Evolutionary conservation across 1,140 invertebrate species (phyloP).

Genomic region (Pachyrhynchus sulphureomaculatus): DNA sequence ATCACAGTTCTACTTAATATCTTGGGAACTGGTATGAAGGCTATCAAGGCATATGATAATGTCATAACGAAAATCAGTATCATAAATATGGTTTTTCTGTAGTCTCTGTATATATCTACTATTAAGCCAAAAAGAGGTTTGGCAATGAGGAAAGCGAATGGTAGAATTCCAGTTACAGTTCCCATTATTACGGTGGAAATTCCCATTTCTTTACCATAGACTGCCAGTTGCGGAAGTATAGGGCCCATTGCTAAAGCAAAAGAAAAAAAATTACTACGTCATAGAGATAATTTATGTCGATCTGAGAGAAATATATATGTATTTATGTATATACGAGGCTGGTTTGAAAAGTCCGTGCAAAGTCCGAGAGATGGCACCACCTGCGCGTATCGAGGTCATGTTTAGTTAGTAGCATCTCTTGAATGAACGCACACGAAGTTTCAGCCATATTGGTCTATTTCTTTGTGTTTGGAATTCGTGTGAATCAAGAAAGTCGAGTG

Average conservation of each 20-base stretch:
- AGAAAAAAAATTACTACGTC: no score
- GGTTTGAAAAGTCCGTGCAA: no score
- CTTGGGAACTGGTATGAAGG: slow-evolving; percentile 60
- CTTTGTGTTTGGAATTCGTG: no score
- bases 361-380: no score
- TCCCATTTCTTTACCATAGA: slow-evolving; percentile 73
- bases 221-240: slow-evolving; percentile 70
- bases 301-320: no score
- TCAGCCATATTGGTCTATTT: no score
- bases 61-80: slow-evolving; percentile 62
- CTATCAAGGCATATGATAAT: slow-evolving; percentile 62
- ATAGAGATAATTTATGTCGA: no score
- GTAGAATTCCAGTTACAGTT: slow-evolving; percentile 66
- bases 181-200: slow-evolving; percentile 73
- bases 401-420: no score
- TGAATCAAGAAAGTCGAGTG: no score
- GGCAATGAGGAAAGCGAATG: slow-evolving; percentile 68
- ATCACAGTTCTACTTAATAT: slow-evolving; percentile 36
- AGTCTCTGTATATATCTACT: slow-evolving; percentile 63
- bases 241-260: slow-evolving; percentile 69
- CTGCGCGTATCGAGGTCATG: no score
- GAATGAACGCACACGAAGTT: no score
- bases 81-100: slow-evolving; percentile 70
- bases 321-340: no score
- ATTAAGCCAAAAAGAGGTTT: slow-evolving; percentile 73